Evolutionary conservation across 2,797 vertebrate species (phyloP).

Genomic region (Tolypeutes matacus): DNA sequence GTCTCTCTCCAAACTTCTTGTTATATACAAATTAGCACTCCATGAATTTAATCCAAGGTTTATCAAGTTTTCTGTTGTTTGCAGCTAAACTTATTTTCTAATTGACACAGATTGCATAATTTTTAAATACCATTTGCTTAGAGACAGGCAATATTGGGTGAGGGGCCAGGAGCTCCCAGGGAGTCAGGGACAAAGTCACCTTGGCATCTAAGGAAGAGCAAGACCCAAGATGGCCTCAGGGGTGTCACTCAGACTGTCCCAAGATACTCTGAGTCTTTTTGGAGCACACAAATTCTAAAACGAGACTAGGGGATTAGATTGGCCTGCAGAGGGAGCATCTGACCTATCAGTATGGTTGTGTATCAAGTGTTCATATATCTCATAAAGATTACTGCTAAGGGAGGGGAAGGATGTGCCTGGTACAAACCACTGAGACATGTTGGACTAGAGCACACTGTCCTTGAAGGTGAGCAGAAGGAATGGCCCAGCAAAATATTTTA

Average conservation of each 20-base stretch:
- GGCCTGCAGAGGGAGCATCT: neutral
- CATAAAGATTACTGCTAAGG: neutral
- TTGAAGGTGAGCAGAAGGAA: neutral
- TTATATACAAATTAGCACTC: neutral
- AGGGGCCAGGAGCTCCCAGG: neutral
- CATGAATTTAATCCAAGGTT: neutral
- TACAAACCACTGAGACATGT: neutral
- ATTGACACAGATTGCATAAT: neutral
- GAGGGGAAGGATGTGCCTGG: neutral
- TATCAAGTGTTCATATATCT: neutral
- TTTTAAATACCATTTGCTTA: neutral
- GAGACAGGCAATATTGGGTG: neutral
- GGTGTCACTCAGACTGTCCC: neutral
- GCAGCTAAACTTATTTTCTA: neutral
- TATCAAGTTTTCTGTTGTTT: neutral
- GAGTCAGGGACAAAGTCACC: neutral
- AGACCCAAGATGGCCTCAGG: neutral
- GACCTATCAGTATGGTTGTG: neutral
- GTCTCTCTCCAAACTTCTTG: neutral
- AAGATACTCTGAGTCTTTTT: neutral
- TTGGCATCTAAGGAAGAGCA: neutral
- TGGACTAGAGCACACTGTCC: neutral
- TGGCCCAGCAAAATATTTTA: neutral
- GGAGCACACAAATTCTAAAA: neutral
- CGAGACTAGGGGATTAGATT: neutral